Base-by-base conservation (phyloP, 2,113 vertebrate genomes). In the Blennius ocellaris region DNA sequence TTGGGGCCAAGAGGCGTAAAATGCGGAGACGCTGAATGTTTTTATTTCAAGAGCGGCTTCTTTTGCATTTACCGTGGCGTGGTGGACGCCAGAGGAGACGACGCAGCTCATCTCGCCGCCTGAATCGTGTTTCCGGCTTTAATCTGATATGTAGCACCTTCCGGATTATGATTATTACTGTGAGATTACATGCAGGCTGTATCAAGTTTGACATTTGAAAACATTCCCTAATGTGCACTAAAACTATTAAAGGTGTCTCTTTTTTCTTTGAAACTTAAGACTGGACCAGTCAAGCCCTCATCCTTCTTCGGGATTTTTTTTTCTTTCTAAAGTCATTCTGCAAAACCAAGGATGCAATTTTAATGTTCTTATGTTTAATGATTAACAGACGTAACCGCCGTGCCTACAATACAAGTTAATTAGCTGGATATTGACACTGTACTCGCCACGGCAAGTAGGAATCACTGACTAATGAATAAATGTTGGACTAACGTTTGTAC, bases 381-480 rank as follows among this genome's bases (percentile, higher is more conserved):
- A 64, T 40, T 44, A 21, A n/a, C 58, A 3, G 12, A 6, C 38
- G 3, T 38, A 2, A 68, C 5, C 8, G 53, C 17, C 66, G 58
- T 73, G 7, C 16, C 64, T 53, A 41, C 14, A 30, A 30, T 30
- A 30, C 21, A 30, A 30, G 21, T 30, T 4, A 58, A 21, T 56
- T 66, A 68, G 62, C 69, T 67, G 12, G 37, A 70, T 0, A 21
- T 38, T 59, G 50, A 70, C 63, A 8, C 0, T 79, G 61, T 78
- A 51, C 16, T 79, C 52, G 50, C 11, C n/a, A 4, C 21, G 21
- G 21, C 21, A 30, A 30, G 6, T 56, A 62, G 1, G 67, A 60
- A 60, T 66, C 1, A 78, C 64, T 74, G 71, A 84, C 61, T 53
- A 76, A 50, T 73, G 10, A 89, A 85, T 83, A 87, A 80, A 85